Evolutionary conservation across 2,888 invertebrate species (phyloP).

Genomic region (Amphipyra tragopoginis): DNA sequence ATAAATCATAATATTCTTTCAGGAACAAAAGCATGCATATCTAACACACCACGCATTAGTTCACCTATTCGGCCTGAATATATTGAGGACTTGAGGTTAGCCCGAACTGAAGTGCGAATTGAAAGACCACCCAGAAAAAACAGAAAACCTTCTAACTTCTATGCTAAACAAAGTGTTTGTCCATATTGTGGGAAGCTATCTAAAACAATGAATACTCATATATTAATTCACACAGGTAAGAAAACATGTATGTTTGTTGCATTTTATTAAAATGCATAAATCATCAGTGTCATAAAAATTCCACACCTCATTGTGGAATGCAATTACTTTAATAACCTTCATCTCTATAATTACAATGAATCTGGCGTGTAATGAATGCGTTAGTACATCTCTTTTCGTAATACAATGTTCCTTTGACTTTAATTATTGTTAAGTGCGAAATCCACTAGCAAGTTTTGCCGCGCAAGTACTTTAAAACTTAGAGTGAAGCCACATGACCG

Average conservation of each 20-base stretch:
- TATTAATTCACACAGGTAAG: constrained; percentile 70
- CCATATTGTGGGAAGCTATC: constrained; percentile 75
- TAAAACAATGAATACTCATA: constrained; percentile 64
- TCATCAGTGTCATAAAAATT: background rate
- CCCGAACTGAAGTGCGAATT: constrained; percentile 32
- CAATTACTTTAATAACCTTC: no score
- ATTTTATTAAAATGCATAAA: background rate
- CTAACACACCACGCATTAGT: background rate
- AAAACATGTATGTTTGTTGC: background rate
- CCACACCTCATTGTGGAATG: no score
- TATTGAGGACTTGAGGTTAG: constrained; percentile 65
- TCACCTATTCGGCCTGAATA: constrained; percentile 70
- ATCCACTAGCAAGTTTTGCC: no score
- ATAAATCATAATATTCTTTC: constrained; percentile 13
- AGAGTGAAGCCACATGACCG: no score
- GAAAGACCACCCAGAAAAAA: constrained; percentile 18
- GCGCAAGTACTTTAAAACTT: no score
- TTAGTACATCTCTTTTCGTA: no score
- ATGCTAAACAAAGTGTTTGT: constrained; percentile 63
- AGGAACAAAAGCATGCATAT: constrained; percentile 11
- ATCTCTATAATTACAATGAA: no score
- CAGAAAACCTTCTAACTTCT: constrained; percentile 26
- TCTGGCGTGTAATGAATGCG: no score
- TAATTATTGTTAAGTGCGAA: no score
- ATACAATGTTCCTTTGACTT: no score